Base-by-base conservation (phyloP, 2,797 vertebrate genomes). In the Merluccius polli region DNA sequence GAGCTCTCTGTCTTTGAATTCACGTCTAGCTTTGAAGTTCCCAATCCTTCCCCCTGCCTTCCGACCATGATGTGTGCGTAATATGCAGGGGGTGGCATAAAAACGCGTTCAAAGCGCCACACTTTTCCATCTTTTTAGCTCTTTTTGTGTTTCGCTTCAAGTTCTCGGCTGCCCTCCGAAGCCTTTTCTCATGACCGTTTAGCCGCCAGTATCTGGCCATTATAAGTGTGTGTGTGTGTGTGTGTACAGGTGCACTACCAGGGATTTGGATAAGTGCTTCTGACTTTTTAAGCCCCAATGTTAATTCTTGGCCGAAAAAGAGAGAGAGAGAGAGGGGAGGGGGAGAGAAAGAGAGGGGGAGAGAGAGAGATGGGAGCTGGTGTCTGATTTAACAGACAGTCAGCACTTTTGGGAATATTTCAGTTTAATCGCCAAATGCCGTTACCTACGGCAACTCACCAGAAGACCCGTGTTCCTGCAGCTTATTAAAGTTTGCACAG, bases 1-100 rank as follows among this genome's bases (percentile, higher is more conserved):
- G 85, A 87, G 81, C 83, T 83, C 84, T 84, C 83, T 86, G 87
- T 52, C 83, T 86, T 73, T 76, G 77, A 88, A 86, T 88, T 81
- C 83, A 75, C 74, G 78, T 80, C 76, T 76, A 27, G 75, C 87
- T 91, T 90, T 89, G 85, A 91, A 84, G 87, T 89, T 81, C 77
- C 81, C 77, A 76, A 77, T 78, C 82, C 74, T 82, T 70, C 75
- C 81, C 76, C 73, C 77, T 80, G 73, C 83, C 83, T 78, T 24
- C 81, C 73, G 72, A 69, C 78, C 32, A 11, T 72, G 76, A 77
- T 29, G 9, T 0, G 21, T 74, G 59, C 13, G 24, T 67, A 24
- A 36, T 48, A 35, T 31, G 52, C 9, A 33, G 13, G 31, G n/a
- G 31, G 33, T 29, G 73, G 24, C 32, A 27, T 24, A 65, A 59